A percentile compares a stretch with the other conserved stretches of the same genome.
phyloP scores from a whole-genome alignment of 1,140 invertebrate genomes.

The Scaptomyza montana region DNA sequence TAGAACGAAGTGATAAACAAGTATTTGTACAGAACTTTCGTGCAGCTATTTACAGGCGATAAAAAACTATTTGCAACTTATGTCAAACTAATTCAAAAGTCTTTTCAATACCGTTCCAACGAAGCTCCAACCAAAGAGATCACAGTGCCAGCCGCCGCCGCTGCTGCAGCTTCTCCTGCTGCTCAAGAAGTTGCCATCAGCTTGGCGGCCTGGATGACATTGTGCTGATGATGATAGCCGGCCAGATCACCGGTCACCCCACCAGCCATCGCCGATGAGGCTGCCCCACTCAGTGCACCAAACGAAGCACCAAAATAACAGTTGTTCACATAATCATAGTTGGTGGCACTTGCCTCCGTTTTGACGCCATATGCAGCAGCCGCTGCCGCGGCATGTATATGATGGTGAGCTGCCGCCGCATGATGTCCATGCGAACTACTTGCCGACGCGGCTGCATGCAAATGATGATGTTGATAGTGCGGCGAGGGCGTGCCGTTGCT shows the following conservation, averaged over 20 bases:
- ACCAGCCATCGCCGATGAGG: conserved; percentile 66
- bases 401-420: conserved; percentile 79
- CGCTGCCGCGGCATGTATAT: conserved; percentile 63
- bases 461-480: conserved; percentile 78
- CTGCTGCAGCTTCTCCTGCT: background rate
- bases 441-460: conserved; percentile 53
- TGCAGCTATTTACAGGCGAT: conserved; percentile 59
- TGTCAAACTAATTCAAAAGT: conserved; percentile 64
- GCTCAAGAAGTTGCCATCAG: conserved; percentile 90
- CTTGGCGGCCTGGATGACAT: conserved; percentile 91
- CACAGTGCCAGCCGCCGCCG: conserved; percentile 36
- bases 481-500: conserved; percentile 80
- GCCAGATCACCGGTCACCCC: conserved; percentile 84
- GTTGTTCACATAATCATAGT: conserved; percentile 83
- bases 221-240: conserved; percentile 91
- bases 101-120: conserved; percentile 70
- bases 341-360: conserved; percentile 76
- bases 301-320: conserved; percentile 80
- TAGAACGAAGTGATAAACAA: conserved; percentile 49
- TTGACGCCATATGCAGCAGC: conserved; percentile 76
- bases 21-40: conserved; percentile 66
- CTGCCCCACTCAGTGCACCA: conserved; percentile 60
- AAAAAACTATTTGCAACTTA: conserved; percentile 41
- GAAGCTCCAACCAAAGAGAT: conserved; percentile 53
- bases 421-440: conserved; percentile 63